Conservation (phyloP, 1,140 invertebrate species). For the Gryllus bimaculatus region DNA sequence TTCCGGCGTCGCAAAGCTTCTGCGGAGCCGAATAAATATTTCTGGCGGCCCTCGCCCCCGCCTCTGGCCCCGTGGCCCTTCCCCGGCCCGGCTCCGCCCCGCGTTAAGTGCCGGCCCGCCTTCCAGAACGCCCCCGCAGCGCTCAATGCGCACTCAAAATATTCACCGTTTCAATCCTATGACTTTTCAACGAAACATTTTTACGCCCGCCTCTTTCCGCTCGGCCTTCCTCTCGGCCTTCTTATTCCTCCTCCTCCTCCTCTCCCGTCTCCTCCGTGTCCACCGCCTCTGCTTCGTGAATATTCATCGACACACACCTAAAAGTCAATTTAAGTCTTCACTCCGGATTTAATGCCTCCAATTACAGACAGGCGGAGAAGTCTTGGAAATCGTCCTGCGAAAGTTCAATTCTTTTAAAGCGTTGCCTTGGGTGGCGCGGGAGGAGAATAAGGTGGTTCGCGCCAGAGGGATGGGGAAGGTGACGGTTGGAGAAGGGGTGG, state of each 20-base stretch:
- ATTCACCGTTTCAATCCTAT: background rate
- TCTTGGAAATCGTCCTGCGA: background rate
- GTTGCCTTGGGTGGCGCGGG: too few relatives aligned
- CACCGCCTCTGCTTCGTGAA: background rate
- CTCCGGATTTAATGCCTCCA: background rate
- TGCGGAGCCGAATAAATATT: too few relatives aligned
- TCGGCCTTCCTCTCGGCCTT: background rate
- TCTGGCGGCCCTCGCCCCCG: too few relatives aligned
- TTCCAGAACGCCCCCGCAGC: too few relatives aligned
- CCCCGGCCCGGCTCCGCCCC: too few relatives aligned
- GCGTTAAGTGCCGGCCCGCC: too few relatives aligned
- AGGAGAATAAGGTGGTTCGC: too few relatives aligned
- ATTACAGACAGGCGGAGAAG: background rate
- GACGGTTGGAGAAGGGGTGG: too few relatives aligned
- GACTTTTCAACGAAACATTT: background rate
- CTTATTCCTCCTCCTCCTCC: background rate
- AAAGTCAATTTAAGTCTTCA: slow-evolving; percentile 5
- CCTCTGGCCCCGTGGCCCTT: too few relatives aligned
- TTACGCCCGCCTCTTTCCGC: background rate
- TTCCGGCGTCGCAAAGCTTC: too few relatives aligned
- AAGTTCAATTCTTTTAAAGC: background rate
- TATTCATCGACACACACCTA: slow-evolving; percentile 1
- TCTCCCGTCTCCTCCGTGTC: background rate
- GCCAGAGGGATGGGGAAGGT: too few relatives aligned
- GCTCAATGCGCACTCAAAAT: background rate